These are phyloP conservation scores for Erpornis zantholeuca DNA, from an alignment of 2,113 vertebrate species.

Conservation along the genomic window DNA sequence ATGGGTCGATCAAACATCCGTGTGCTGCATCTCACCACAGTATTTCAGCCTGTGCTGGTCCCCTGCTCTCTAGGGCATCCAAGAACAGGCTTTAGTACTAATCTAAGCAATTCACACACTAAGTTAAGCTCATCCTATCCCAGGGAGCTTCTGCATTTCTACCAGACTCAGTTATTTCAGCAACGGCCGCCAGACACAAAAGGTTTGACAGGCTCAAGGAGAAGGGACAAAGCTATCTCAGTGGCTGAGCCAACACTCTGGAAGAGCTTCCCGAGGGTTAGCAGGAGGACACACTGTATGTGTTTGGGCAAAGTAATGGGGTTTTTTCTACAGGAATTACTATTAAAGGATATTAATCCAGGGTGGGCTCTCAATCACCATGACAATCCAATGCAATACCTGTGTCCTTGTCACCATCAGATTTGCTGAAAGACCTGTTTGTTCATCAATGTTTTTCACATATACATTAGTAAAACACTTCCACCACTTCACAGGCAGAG, in stretches of 20 bases:
- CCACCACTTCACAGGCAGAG: background rate
- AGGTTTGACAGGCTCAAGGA: background rate
- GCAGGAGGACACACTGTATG: background rate
- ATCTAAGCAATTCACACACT: background rate
- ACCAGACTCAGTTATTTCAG: background rate
- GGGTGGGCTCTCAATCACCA: background rate
- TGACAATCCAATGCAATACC: background rate
- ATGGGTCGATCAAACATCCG: accelerated
- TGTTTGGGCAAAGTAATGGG: background rate
- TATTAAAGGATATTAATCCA: background rate
- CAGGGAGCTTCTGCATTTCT: background rate
- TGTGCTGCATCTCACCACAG: background rate
- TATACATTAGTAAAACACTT: background rate
- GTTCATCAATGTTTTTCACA: background rate
- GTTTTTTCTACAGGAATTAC: background rate
- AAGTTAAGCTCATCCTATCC: background rate
- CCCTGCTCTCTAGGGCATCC: background rate
- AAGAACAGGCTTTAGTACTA: background rate
- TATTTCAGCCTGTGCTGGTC: background rate
- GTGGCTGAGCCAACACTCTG: background rate
- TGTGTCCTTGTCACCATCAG: background rate
- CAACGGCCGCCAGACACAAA: background rate
- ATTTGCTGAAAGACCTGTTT: background rate
- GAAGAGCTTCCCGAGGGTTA: background rate
- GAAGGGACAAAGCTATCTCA: background rate